Evolutionary conservation across 2,113 vertebrate genomes (phyloP), one percentile per base, ranked within the genome.

Genomic region (Scartelaos histophorus): DNA sequence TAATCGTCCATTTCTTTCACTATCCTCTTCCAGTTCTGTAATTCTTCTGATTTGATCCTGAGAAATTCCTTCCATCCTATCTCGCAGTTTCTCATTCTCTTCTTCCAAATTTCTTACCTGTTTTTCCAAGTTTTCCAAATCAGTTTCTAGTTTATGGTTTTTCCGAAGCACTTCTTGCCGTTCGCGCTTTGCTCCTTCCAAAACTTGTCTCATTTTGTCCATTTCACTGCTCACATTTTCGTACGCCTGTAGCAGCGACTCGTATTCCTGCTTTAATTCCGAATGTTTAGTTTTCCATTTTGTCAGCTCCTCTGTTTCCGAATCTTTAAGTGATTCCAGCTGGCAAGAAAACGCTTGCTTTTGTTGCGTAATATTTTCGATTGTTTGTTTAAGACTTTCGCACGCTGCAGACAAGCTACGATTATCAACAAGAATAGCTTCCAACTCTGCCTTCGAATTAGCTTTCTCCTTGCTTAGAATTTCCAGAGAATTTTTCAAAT

Each of bases 331-430:
- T 7, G 94, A 94, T 72, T 95, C 94, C 0, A 97, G 89, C 70
- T 96, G 95, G 77, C 94, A 95, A 29, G 95, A 95, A 85, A 96
- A 96, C 0, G 94, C 95, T 84, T 93, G 92, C 75, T 96, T 97
- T 81, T 97, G 95, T 78, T 96, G 95, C 7, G 94, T 95, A 89
- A 96, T 95, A 66, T 84, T 94, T 73, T 96, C 94, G 67, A 97
- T 95, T 29, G 95, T 96, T 22, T 90, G 94, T 62, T 97, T 95
- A 22, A 97, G 86, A 75, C 95, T 96, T 71, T 95, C 95, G 47
- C 95, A 96, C 0, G 95, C 95, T 0, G 94, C 95, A 0, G 90
- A 93, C 0, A 97, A 89, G 78, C 91, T 96, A 71, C 93, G 90
- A 0, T 96, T 97, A 29, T 96, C 96, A 0, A 75, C 85, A 12